Percentiles rank a stretch among this genome's conserved stretches.
phyloP scores from a whole-genome alignment of 2,113 vertebrate genomes.

The Ictidomys tridecemlineatus region DNA sequence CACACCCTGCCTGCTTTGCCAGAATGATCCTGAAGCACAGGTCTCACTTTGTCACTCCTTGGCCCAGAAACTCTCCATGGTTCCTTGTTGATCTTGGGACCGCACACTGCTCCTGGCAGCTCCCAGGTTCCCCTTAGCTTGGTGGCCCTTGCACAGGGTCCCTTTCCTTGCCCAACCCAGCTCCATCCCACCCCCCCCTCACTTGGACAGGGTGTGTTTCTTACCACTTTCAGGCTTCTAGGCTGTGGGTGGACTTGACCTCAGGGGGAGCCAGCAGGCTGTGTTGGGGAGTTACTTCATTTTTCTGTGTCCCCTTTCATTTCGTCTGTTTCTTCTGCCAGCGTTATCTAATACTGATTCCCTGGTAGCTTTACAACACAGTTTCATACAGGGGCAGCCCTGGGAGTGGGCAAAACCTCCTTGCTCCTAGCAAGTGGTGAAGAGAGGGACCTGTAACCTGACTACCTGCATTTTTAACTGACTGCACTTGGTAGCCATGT shows the following conservation, averaged over 20 bases:
- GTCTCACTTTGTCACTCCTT: background rate
- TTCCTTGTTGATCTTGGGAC: background rate
- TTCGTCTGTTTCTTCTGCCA: background rate
- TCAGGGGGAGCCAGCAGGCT: background rate
- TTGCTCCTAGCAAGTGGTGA: background rate
- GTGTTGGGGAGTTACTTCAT: background rate
- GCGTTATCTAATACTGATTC: accelerated
- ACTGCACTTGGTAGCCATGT: background rate
- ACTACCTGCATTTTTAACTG: background rate
- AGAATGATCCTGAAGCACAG: background rate
- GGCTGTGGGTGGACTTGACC: background rate
- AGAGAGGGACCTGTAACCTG: background rate
- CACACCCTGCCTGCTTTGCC: background rate
- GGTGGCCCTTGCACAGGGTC: background rate
- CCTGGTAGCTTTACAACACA: background rate
- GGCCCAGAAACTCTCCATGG: background rate
- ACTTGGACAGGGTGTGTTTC: background rate
- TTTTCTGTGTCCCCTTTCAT: too few relatives aligned
- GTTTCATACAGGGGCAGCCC: background rate
- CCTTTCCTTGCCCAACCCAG: background rate
- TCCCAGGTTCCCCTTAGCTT: background rate
- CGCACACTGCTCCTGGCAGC: background rate
- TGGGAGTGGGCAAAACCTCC: background rate
- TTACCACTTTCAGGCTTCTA: background rate
- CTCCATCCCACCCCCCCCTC: background rate